phyloP scores from a whole-genome alignment of 2,888 invertebrate genomes.

The Ichneumon xanthorius region DNA sequence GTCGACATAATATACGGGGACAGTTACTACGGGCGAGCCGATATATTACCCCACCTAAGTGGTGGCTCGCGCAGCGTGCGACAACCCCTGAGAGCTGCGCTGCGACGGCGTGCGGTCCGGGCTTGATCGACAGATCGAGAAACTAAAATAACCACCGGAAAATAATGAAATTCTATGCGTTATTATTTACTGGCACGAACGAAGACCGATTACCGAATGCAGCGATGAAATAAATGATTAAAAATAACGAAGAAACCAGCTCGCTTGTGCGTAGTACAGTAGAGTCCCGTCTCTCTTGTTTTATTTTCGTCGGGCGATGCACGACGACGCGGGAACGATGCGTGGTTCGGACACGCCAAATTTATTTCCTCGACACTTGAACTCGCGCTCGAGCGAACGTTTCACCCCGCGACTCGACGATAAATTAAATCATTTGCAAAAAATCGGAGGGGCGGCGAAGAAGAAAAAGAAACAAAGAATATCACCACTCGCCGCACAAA shows the following conservation, averaged over 20 bases:
- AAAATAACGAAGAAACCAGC: constrained; percentile 55
- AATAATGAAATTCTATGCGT: constrained; percentile 5
- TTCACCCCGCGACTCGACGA: constrained; percentile 69
- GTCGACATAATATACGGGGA: constrained; percentile 81
- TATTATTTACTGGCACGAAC: not conserved
- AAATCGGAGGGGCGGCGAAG: constrained; percentile 41
- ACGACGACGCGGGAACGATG: constrained; percentile 61
- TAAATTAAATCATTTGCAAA: constrained; percentile 74
- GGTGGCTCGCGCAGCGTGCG: constrained; percentile 71
- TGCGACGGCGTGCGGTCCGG: constrained; percentile 28
- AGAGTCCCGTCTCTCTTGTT: constrained; percentile 66
- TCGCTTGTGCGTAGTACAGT: not conserved
- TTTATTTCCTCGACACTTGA: constrained; percentile 76
- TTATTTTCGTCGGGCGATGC: constrained; percentile 76
- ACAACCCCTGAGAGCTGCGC: constrained; percentile 48
- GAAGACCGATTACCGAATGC: not conserved
- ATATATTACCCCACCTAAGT: constrained; percentile 82
- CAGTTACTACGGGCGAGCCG: constrained; percentile 79
- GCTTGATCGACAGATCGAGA: constrained; percentile 42
- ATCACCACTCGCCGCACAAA: not conserved
- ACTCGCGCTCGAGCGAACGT: constrained; percentile 65
- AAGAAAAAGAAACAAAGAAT: constrained; percentile 23
- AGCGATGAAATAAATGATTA: not conserved
- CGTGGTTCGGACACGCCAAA: constrained; percentile 75
- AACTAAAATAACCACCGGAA: constrained; percentile 39